Evolutionary conservation across 2,797 vertebrate species (phyloP).

Genomic region (Microtus obscurus): DNA sequence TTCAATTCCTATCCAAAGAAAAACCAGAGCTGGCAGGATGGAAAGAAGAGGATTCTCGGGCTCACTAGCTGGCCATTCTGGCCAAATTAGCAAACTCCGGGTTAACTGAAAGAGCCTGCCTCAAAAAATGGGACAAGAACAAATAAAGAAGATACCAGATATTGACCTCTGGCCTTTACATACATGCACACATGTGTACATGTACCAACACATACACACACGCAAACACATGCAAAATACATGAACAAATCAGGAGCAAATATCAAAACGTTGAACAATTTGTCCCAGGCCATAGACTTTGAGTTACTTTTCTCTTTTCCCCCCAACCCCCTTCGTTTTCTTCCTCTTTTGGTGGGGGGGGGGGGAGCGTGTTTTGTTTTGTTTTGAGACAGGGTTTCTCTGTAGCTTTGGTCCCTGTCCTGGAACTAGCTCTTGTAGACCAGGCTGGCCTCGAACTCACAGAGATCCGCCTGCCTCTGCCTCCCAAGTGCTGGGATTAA

Average conservation of each 20-base stretch:
- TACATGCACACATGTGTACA: too few species aligned
- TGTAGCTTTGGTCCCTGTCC: too few species aligned
- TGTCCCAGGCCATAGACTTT: not conserved
- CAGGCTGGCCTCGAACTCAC: too few species aligned
- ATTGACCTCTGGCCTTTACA: not conserved
- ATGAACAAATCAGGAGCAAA: not conserved
- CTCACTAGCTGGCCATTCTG: fast-evolving
- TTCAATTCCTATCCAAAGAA: not conserved
- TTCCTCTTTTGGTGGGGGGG: too few species aligned
- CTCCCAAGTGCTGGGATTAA: too few species aligned
- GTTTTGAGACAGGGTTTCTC: too few species aligned
- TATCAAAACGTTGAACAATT: not conserved
- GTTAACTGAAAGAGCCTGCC: not conserved
- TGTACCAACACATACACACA: not conserved
- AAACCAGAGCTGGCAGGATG: not conserved
- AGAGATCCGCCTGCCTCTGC: too few species aligned
- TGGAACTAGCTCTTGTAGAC: too few species aligned
- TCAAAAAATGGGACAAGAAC: not conserved
- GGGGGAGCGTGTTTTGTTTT: too few species aligned
- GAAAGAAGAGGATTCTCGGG: too few species aligned
- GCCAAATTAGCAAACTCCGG: not conserved
- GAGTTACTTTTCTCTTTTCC: not conserved
- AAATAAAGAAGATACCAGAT: not conserved
- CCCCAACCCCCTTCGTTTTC: too few species aligned
- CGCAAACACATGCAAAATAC: not conserved